These are phyloP conservation scores for Stichopus horrens DNA, from an alignment of 53 echinoderm and acorn worm species.

Conservation along the genomic window DNA sequence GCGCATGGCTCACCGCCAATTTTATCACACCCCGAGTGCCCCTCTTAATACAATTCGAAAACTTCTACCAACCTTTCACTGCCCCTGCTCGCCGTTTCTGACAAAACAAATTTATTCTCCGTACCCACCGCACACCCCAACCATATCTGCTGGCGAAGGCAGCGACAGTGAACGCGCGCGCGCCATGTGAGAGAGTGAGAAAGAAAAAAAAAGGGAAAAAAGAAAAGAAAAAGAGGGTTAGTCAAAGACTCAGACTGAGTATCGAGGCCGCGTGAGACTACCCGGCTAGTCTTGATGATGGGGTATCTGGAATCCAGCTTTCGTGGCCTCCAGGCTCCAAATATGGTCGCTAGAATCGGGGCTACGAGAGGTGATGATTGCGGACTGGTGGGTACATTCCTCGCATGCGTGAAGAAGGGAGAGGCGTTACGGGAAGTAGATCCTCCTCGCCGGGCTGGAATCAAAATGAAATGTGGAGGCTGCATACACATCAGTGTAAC, in stretches of 20 bases:
- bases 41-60: conserved; percentile 39
- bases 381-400: conserved; percentile 38
- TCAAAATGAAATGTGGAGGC: conserved; percentile 21
- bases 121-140: conserved; percentile 41
- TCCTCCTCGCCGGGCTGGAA: conserved; percentile 31
- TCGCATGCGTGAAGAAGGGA: conserved; percentile 11
- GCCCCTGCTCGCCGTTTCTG: conserved; percentile 19
- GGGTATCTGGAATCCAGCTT: conserved; percentile 38
- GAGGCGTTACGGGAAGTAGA: conserved; percentile 18
- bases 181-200: neutral
- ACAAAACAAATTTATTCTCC: conserved; percentile 44
- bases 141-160: conserved; percentile 34
- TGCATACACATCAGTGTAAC: too few relatives aligned
- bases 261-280: conserved; percentile 18
- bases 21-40: conserved; percentile 16
- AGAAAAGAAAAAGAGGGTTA: conserved; percentile 12
- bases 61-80: conserved; percentile 20
- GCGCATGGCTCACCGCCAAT: conserved; percentile 5
- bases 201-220: too few relatives aligned
- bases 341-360: conserved; percentile 39
- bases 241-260: neutral
- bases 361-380: conserved; percentile 34
- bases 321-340: conserved; percentile 44
- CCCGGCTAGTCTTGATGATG: conserved; percentile 21
- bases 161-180: conserved; percentile 1